Percentiles rank a stretch among this genome's conserved stretches.
These are phyloP conservation scores for Drosophila falleni DNA, from an alignment of 2,888 invertebrate genomes.

Conservation along the genomic window DNA sequence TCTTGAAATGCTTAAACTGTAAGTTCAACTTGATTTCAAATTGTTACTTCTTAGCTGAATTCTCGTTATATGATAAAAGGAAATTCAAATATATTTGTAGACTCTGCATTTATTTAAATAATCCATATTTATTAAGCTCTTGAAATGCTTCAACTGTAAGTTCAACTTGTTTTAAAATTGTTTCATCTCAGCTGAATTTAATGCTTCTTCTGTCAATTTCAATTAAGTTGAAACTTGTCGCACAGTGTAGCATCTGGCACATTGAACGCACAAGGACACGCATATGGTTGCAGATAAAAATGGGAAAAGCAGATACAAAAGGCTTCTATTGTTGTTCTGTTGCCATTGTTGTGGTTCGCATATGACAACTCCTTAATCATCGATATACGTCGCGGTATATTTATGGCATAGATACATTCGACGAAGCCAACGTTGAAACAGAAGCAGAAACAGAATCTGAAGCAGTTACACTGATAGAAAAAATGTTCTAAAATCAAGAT, in stretches of 20 bases:
- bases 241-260: conserved; percentile 39
- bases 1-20: not conserved
- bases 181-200: too few species aligned
- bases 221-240: conserved; percentile 5
- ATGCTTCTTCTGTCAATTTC: not conserved
- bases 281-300: conserved; percentile 18
- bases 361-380: conserved; percentile 71
- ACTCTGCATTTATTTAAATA: not conserved
- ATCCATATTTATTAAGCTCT: not conserved
- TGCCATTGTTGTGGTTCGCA: conserved; percentile 49
- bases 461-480: too few species aligned
- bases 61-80: not conserved
- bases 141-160: not conserved
- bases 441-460: not conserved
- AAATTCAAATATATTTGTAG: not conserved
- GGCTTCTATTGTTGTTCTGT: conserved; percentile 40
- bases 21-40: too few species aligned
- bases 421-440: not conserved
- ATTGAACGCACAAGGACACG: conserved; percentile 30
- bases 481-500: too few species aligned
- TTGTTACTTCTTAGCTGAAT: too few species aligned
- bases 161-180: too few species aligned
- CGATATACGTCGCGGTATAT: conserved; percentile 60
- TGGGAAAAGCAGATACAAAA: conserved; percentile 23
- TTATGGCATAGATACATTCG: conserved; percentile 37